phyloP scores from a whole-genome alignment of 2,888 invertebrate genomes.

The Dryocosmus kuriphilus region DNA sequence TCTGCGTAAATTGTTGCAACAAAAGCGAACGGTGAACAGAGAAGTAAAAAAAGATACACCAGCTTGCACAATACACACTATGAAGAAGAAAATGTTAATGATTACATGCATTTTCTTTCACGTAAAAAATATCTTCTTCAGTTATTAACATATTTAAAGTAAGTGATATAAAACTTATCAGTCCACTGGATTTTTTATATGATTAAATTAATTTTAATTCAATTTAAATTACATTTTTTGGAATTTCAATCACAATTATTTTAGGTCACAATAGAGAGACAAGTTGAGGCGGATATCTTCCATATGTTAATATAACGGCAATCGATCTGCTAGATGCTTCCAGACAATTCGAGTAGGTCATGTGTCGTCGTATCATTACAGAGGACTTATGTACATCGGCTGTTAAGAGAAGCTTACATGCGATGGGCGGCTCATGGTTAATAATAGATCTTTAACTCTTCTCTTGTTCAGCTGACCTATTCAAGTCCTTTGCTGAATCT shows the following conservation, averaged over 20 bases:
- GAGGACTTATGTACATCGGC: conserved; percentile 54
- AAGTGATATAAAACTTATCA: no score
- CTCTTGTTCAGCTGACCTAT: conserved; percentile 24
- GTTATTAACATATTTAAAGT: no score
- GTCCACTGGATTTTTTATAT: no score
- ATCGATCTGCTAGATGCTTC: background rate
- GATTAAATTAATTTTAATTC: no score
- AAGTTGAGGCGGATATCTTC: background rate
- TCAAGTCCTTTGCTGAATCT: conserved; percentile 32
- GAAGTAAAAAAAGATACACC: background rate
- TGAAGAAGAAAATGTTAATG: no score
- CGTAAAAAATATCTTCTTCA: no score
- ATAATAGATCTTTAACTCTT: conserved; percentile 50
- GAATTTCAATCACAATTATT: background rate
- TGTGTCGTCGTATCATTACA: conserved; percentile 47
- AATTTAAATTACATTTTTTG: no score
- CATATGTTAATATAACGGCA: background rate
- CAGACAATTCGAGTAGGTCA: conserved; percentile 47
- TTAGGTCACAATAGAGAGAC: background rate
- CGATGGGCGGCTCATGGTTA: conserved; percentile 50
- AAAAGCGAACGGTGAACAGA: background rate
- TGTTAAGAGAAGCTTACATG: conserved; percentile 50
- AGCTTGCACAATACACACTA: no score
- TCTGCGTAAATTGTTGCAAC: background rate
- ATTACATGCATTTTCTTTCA: no score